Base-by-base conservation (phyloP, 2,797 vertebrate species). In the Euthynnus affinis region DNA sequence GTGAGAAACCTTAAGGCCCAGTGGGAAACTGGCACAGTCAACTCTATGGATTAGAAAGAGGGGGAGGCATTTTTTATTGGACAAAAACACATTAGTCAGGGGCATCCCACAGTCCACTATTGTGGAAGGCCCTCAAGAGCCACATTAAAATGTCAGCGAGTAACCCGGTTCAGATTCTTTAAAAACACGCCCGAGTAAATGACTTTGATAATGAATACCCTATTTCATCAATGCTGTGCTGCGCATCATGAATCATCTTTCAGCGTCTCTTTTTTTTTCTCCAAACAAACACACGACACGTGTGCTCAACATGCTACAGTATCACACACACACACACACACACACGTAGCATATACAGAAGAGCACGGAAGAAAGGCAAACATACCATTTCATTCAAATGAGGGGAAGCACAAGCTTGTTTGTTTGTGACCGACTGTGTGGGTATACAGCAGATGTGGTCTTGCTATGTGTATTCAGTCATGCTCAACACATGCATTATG, bases 401-500 rank as follows among this genome's bases (percentile, higher is more conserved):
- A 64, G 51, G 9, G 7, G 12, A 68, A 62, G 34, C 12, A 2
- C 20, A 58, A 4, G 68, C 52, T 73, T 85, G 84, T 83, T 90
- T 88, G 75, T 84, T 82, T 81, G 69, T 65, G 65, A 53, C 79
- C 70, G 59, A 66, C 34, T 70, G 74, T 81, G 70, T 64, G 77
- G 53, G 72, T 71, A 70, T 70, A 37, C 37, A 37, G 37, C 8
- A 78, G 37, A 84, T 77, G 74, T 62, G 78, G 71, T 70, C 51
- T 74, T 81, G 65, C 78, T 57, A 66, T 75, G 78, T 80, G 79
- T 32, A 82, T 78, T 83, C 77, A 82, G 69, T 84, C 81, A 86
- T 68, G 78, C 80, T 82, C 79, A 17, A 76, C 71, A 69, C 80
- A 87, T 85, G 55, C 76, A 91, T 89, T 89, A 91, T 91, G 77